A percentile compares a stretch with the other conserved stretches of the same genome.
phyloP scores from a whole-genome alignment of 2,888 invertebrate species.

The Caenorhabditis wallacei region DNA sequence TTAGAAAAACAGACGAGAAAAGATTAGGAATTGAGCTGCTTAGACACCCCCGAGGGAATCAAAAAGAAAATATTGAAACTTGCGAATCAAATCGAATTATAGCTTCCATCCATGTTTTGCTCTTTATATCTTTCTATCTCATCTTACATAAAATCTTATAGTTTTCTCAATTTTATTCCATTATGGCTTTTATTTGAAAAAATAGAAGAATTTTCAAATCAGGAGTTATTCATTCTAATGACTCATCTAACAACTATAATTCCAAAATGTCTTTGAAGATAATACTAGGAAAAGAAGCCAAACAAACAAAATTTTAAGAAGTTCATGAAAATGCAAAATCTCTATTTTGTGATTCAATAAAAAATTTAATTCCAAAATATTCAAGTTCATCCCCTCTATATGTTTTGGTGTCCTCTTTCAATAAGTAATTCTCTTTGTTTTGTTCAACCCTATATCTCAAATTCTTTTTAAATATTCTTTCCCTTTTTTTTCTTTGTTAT shows the following conservation, averaged over 20 bases:
- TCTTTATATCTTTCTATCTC: conserved; percentile 10
- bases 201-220: too few relatives aligned
- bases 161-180: background rate
- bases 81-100: conserved; percentile 39
- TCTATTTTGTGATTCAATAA: too few relatives aligned
- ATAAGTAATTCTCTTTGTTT: conserved; percentile 43
- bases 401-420: conserved; percentile 43
- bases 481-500: conserved; percentile 9
- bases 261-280: too few relatives aligned
- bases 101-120: conserved; percentile 18
- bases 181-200: background rate
- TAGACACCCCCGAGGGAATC: conserved; percentile 31
- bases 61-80: conserved; percentile 44
- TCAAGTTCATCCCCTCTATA: background rate
- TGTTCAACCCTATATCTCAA: conserved; percentile 11
- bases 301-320: background rate
- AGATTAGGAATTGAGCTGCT: conserved; percentile 23
- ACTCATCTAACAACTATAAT: too few relatives aligned
- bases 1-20: conserved; percentile 17
- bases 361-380: too few relatives aligned
- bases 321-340: background rate
- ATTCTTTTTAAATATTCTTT: conserved; percentile 42
- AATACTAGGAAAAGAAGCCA: conserved; percentile 2
- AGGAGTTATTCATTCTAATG: too few relatives aligned
- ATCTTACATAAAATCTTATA: background rate